These are phyloP conservation scores for Strigamia maritima DNA, from an alignment of 2,888 invertebrate genomes.

Conservation along the genomic window DNA sequence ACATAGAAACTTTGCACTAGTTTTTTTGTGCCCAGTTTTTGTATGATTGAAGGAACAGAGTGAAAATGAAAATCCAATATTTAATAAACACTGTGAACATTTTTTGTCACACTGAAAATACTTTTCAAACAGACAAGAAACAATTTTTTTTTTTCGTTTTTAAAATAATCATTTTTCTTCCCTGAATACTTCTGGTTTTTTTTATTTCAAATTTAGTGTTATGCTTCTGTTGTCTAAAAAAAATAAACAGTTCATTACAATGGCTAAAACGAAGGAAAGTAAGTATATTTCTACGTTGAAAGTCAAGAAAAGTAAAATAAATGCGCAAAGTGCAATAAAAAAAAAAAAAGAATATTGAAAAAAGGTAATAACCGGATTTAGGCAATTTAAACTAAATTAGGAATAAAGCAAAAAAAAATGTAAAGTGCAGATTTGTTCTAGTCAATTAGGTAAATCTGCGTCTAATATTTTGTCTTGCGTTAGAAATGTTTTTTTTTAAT, in stretches of 20 bases:
- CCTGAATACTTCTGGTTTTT: neutral
- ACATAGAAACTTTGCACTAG: slow-evolving; percentile 5
- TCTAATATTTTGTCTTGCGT: neutral
- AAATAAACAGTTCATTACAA: neutral
- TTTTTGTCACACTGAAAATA: neutral
- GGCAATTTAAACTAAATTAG: slow-evolving; percentile 1
- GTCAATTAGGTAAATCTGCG: slow-evolving; percentile 31
- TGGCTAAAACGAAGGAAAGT: neutral
- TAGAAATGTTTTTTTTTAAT: neutral
- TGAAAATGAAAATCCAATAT: neutral
- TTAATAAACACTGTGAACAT: neutral
- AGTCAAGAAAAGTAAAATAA: slow-evolving; percentile 16
- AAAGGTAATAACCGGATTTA: neutral
- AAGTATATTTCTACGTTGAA: neutral
- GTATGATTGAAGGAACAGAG: neutral
- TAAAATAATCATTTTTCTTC: neutral
- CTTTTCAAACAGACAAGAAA: neutral
- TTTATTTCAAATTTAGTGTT: neutral
- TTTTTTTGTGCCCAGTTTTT: slow-evolving; percentile 4
- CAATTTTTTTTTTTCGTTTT: neutral
- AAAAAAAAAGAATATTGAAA: neutral
- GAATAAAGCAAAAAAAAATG: neutral
- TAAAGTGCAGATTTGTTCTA: slow-evolving; percentile 28
- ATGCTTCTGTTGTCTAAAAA: neutral
- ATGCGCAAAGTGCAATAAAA: neutral